Conservation (phyloP, 2,113 vertebrate species). For the Cyanoramphus novaezelandiae region DNA sequence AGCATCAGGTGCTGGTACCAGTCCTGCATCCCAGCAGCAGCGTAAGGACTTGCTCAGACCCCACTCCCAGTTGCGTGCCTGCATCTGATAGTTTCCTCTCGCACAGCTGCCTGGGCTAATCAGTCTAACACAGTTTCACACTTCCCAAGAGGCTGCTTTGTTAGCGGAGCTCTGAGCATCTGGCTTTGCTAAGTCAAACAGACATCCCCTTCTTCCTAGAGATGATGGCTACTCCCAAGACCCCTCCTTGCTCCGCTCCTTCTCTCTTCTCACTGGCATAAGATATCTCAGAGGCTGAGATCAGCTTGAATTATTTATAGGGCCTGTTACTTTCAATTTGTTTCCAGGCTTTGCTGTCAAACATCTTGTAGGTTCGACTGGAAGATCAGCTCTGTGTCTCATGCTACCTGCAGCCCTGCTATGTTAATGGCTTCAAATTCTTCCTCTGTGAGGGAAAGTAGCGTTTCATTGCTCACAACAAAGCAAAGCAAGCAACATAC, state of each 20-base stretch:
- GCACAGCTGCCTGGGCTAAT: conserved; percentile 1
- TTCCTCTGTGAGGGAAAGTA: not conserved
- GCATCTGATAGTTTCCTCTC: fast-evolving
- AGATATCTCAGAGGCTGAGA: not conserved
- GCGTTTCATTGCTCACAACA: not conserved
- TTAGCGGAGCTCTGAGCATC: not conserved
- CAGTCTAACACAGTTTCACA: not conserved
- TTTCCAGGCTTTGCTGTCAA: not conserved
- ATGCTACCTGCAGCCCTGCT: not conserved
- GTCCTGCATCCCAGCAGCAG: not conserved
- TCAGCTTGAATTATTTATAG: conserved; percentile 16
- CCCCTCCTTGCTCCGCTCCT: not conserved
- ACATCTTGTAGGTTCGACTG: not conserved
- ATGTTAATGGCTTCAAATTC: not conserved
- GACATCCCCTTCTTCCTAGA: not conserved
- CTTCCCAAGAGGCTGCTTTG: not conserved
- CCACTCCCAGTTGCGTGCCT: not conserved
- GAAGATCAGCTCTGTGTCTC: not conserved
- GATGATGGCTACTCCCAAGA: fast-evolving
- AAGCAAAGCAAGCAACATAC: fast-evolving
- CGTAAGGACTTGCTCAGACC: fast-evolving
- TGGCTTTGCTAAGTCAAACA: not conserved
- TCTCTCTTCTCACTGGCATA: not conserved
- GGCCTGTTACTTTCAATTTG: conserved; percentile 11
- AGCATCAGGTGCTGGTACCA: not conserved